These are phyloP conservation scores for Mechanitis mazaeus DNA, from an alignment of 2,888 invertebrate genomes.

Conservation along the genomic window DNA sequence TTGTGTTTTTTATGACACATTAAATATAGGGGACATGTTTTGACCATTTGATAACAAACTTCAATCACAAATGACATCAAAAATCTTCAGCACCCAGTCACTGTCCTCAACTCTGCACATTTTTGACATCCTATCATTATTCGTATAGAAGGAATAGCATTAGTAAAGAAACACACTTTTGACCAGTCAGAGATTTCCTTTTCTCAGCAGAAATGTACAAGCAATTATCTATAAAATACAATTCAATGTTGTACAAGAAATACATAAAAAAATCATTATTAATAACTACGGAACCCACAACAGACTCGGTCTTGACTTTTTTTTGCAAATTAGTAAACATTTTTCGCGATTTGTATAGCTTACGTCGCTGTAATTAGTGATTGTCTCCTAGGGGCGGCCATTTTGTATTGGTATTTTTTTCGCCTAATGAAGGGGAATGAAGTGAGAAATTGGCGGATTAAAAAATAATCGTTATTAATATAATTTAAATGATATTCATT, in stretches of 20 bases:
- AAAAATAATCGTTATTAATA: conserved; percentile 28
- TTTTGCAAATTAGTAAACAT: conserved; percentile 72
- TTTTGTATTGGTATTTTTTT: conserved; percentile 58
- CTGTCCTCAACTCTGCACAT: too few relatives aligned
- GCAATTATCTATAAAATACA: too few relatives aligned
- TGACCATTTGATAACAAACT: too few relatives aligned
- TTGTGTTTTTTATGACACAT: too few relatives aligned
- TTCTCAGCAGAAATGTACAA: too few relatives aligned
- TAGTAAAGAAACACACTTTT: too few relatives aligned
- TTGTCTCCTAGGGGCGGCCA: conserved; percentile 51
- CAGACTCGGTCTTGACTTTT: conserved; percentile 33
- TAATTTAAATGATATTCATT: conserved; percentile 3
- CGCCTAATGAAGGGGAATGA: conserved; percentile 59
- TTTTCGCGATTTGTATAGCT: conserved; percentile 75
- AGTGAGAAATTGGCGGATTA: conserved; percentile 51
- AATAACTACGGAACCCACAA: conserved; percentile 22
- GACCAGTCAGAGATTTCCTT: too few relatives aligned
- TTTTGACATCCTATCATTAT: too few relatives aligned
- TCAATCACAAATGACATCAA: too few relatives aligned
- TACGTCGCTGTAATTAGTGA: conserved; percentile 66
- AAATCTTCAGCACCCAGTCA: too few relatives aligned
- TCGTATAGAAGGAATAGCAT: too few relatives aligned
- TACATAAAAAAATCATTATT: not conserved
- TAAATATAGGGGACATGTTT: too few relatives aligned
- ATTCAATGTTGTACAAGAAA: not conserved